These are phyloP conservation scores for Chloropsis cyanopogon DNA, from an alignment of 2,113 vertebrate genomes.

Conservation along the genomic window DNA sequence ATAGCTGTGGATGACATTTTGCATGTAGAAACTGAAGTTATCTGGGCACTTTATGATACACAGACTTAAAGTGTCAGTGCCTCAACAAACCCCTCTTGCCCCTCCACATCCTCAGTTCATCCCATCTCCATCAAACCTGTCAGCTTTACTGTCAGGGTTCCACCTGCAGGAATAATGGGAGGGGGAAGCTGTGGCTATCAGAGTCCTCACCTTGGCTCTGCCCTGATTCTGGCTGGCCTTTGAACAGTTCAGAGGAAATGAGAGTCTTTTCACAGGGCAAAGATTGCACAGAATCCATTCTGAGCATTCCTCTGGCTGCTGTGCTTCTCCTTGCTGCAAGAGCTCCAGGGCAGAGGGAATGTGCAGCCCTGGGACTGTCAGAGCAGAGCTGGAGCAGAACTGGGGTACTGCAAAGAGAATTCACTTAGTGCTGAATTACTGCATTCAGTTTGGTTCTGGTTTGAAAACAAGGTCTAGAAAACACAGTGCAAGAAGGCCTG, in stretches of 20 bases:
- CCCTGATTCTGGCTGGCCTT: neutral
- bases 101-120: neutral
- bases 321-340: neutral
- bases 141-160: neutral
- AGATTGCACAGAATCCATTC: neutral
- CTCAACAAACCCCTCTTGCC: neutral
- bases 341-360: neutral
- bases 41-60: neutral
- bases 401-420: neutral
- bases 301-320: neutral
- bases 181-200: rapidly evolving
- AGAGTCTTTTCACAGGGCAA: neutral
- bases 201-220: neutral
- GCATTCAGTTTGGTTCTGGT: neutral
- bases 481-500: neutral
- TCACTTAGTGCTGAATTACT: neutral
- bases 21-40: neutral
- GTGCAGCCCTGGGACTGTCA: neutral
- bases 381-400: too few relatives aligned
- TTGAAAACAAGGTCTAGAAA: neutral
- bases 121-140: neutral
- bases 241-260: neutral
- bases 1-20: neutral
- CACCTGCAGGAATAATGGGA: neutral
- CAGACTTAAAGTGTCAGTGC: neutral